Base-by-base conservation (phyloP, 2,888 invertebrate species). In the Nomada flava region DNA sequence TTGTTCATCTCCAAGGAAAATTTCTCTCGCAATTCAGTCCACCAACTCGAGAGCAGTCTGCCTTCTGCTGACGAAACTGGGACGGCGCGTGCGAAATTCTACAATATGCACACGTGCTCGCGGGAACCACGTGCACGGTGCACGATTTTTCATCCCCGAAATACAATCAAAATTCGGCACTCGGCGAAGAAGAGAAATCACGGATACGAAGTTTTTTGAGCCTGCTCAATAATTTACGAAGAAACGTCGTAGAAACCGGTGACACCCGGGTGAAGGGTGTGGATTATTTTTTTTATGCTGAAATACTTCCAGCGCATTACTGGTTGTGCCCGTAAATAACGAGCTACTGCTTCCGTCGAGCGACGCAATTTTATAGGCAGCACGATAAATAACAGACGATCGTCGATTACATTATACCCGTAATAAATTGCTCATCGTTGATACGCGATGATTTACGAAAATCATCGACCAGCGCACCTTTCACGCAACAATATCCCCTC, bases 291-390 rank as follows among this genome's bases (percentile, higher is more conserved):
- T 71, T 85, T 62, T 62, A 78, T 67, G 20, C n/a, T n/a, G 59
- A 59, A 67, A 74, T 23, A 63, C 50, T 70, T 65, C 52, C 53
- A 36, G 42, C 59, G 65, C 65, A 71, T 79, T 79, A 78, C 53
- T 23, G 52, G 9, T 18, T 47, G 0, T 20, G 70, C 29, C 62
- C 79, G 79, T 79, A 79, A 79, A 79, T 79, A 79, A 78, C 70
- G 53, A 44, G 44, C 4, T 42, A 44, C 23, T 2, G 63, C 63
- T 36, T 77, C 29, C 60, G 44, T 44, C 64, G 26, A 67, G 62
- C 79, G 71, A 79, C 79, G 71, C 62, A 78, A 78, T 79, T 79
- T 79, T 79, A 79, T 78, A 71, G 79, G 42, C 20, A n/a, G 65
- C 59, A 20, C 79, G 67, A 79, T 79, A 79, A 79, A 79, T 79